Base-by-base conservation (phyloP, 1,140 invertebrate genomes). In the Drosophila bifasciata region DNA sequence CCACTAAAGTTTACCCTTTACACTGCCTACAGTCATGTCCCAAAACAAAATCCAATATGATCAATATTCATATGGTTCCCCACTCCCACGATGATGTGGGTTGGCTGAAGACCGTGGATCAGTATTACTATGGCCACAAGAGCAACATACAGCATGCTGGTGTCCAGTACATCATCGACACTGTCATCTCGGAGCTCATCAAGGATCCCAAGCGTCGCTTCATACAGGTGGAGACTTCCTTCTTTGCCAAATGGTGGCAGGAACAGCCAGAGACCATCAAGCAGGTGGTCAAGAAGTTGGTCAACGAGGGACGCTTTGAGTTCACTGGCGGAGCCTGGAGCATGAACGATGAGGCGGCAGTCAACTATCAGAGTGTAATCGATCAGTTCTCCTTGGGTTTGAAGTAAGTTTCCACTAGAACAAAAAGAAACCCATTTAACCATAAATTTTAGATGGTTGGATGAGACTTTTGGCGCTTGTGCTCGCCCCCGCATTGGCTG, bases 271-370 rank as follows among this genome's bases (percentile, higher is more conserved):
- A 96, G 3, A 88, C 91, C 1, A 92, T 92, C 1, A 92, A 94
- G 56, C 84, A 94, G 17, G 78, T 92, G 7, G 94, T 95, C 1
- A 93, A 93, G 63, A 86, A 91, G 3, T 90, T 97, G 25, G 95
- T 97, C 0, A 89, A 93, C 3, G 92, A 94, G 79, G 97, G 97
- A 4, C 94, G 96, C 70, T 92, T 99, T 15, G 97, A 99, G 93
- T 97, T 99, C 73, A 96, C 96, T 5, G 95, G 95, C 1, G 97
- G 97, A 0, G 95, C 95, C 0, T 98, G 97, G 96, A 95, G 94
- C 64, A 98, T 98, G 97, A 98, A 99, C 92, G 98, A 99, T 86
- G 98, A 99, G 90, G 98, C 97, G 0, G 93, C 94, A 0, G 94
- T 96, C 0, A 97, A 99, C 91, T 99, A 99, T 92, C 96, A 97